Conservation (phyloP, 2,113 vertebrate genomes). For the Rynchops niger region DNA sequence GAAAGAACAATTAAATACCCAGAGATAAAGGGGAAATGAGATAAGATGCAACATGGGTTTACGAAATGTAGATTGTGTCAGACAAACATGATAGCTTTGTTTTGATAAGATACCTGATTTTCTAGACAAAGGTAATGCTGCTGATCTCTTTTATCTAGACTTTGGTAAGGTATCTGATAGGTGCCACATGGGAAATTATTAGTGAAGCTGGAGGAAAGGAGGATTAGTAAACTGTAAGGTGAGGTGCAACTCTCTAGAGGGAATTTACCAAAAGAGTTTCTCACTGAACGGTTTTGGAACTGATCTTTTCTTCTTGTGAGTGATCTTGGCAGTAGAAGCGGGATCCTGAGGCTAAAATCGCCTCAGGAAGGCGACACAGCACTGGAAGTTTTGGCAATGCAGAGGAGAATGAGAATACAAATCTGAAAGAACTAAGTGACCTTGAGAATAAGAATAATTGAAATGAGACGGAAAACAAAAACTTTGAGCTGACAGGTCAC, state of each 20-base stretch:
- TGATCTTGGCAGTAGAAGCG: not conserved
- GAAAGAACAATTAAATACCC: constrained; percentile 61
- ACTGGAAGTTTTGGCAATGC: not conserved
- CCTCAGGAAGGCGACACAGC: not conserved
- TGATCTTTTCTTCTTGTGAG: not conserved
- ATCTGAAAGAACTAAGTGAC: not conserved
- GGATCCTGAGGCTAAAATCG: not conserved
- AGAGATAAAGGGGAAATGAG: constrained; percentile 56
- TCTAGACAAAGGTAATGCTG: constrained; percentile 45
- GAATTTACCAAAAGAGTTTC: constrained; percentile 7
- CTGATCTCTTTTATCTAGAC: constrained; percentile 52
- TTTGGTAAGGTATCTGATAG: constrained; percentile 58
- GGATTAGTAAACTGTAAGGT: constrained; percentile 39
- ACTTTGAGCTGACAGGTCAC: not conserved
- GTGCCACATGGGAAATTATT: constrained; percentile 39
- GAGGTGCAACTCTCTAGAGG: constrained; percentile 17
- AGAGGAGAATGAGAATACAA: not conserved
- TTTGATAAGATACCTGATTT: constrained; percentile 64
- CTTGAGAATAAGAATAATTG: not conserved
- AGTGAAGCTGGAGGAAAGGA: constrained; percentile 26
- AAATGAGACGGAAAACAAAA: not conserved
- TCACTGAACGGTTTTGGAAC: not conserved
- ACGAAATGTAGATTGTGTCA: constrained; percentile 37
- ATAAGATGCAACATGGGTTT: constrained; percentile 60
- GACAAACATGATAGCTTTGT: constrained; percentile 57